A percentile compares a stretch with the other conserved stretches of the same genome.
phyloP scores from a whole-genome alignment of 2,888 invertebrate genomes.

The Sussaba pulchella region DNA sequence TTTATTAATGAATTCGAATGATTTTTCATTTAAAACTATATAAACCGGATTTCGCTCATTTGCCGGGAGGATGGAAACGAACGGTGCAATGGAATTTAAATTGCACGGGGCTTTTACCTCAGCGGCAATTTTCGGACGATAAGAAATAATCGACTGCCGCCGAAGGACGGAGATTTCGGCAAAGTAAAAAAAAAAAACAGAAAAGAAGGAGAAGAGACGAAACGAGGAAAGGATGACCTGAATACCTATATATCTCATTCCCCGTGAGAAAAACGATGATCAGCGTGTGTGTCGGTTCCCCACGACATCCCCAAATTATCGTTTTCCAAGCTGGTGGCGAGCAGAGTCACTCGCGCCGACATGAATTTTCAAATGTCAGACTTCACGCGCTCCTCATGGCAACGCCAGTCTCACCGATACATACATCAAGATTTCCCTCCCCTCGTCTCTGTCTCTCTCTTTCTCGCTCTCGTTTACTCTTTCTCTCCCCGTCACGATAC shows the following conservation, averaged over 20 bases:
- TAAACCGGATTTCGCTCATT: too few relatives aligned
- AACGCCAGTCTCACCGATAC: constrained; percentile 1
- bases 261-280: constrained; percentile 28
- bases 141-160: background rate
- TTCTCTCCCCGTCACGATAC: constrained; percentile 20
- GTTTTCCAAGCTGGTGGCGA: background rate
- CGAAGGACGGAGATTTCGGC: background rate
- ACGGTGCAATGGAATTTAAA: too few relatives aligned
- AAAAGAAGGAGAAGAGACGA: background rate
- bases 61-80: too few relatives aligned
- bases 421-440: constrained; percentile 45
- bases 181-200: constrained; percentile 27
- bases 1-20: too few relatives aligned
- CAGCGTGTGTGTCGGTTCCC: constrained; percentile 8
- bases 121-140: background rate
- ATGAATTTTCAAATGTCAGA: constrained; percentile 57
- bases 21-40: too few relatives aligned
- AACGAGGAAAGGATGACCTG: constrained; percentile 33
- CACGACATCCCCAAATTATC: constrained; percentile 27
- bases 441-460: too few relatives aligned
- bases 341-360: constrained; percentile 10
- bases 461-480: too few relatives aligned
- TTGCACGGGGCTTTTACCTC: background rate
- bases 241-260: constrained; percentile 11
- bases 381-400: constrained; percentile 11